Percentiles rank a stretch among this genome's conserved stretches.
Evolutionary conservation across 37 sponge, comb jelly and placozoan genomes (phyloP).

Genomic region (Chondrosia reniformis): DNA sequence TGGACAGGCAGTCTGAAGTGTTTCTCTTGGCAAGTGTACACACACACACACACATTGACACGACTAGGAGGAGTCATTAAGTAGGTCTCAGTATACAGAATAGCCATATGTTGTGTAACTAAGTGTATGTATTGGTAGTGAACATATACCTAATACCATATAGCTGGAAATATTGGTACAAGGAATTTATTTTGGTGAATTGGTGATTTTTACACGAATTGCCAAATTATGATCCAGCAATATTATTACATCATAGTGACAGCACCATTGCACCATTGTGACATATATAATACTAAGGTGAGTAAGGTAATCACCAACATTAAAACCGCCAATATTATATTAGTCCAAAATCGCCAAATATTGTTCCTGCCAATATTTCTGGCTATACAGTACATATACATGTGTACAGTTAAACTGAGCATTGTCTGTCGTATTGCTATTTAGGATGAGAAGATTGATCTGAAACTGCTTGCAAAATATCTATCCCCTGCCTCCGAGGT

Average conservation of each 20-base stretch:
- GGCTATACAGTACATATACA: neutral
- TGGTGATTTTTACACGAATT: too few relatives aligned
- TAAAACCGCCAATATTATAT: neutral
- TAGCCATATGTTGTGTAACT: neutral
- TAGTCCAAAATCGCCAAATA: neutral
- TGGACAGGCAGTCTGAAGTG: constrained; percentile 56
- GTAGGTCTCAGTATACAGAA: neutral
- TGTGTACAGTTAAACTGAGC: neutral
- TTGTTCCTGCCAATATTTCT: too few relatives aligned
- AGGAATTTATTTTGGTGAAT: too few relatives aligned
- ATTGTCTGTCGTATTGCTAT: neutral
- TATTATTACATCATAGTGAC: too few relatives aligned
- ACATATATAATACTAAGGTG: too few relatives aligned
- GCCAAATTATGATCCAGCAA: too few relatives aligned
- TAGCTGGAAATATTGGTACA: too few relatives aligned
- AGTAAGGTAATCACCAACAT: too few relatives aligned
- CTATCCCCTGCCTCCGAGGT: constrained; percentile 61
- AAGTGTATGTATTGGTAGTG: neutral
- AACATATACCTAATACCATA: too few relatives aligned
- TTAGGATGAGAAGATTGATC: constrained; percentile 62
- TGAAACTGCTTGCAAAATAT: constrained; percentile 55
- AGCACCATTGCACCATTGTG: too few relatives aligned
- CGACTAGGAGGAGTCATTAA: neutral
- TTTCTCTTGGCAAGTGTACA: constrained; percentile 29
- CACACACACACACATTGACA: neutral